A percentile compares a stretch with the other conserved stretches of the same genome.
Conservation (phyloP, 64 coral and sea anemone species). For the Anthopleura sola region DNA sequence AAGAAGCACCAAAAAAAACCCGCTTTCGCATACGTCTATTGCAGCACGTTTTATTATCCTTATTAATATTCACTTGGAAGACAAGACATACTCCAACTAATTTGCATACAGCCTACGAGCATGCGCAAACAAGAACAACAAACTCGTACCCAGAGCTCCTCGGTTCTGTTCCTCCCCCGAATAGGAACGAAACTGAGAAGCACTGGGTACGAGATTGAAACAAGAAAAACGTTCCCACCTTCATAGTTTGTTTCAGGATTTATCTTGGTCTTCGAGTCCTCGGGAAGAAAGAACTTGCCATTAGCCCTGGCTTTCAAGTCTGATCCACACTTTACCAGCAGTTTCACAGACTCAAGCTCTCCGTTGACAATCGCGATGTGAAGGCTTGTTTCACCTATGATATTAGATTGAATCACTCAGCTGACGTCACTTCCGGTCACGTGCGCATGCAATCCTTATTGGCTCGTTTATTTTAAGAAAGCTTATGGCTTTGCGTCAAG, state of each 20-base stretch:
- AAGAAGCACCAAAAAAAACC: too few relatives aligned
- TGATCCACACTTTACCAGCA: slow-evolving; percentile 31
- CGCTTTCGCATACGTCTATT: too few relatives aligned
- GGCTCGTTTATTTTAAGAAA: too few relatives aligned
- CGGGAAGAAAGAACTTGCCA: slow-evolving; percentile 77
- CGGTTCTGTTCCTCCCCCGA: too few relatives aligned
- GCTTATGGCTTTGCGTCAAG: too few relatives aligned
- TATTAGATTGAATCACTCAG: background rate
- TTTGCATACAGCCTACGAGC: too few relatives aligned
- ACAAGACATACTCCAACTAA: too few relatives aligned
- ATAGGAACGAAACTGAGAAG: background rate
- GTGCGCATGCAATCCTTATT: background rate
- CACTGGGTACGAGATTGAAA: background rate
- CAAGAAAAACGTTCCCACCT: slow-evolving; percentile 16
- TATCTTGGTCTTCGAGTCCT: slow-evolving; percentile 64
- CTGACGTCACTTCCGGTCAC: slow-evolving; percentile 1
- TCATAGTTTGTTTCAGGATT: slow-evolving; percentile 55
- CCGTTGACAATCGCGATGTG: slow-evolving; percentile 75
- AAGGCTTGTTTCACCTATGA: slow-evolving; percentile 68
- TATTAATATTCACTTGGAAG: too few relatives aligned
- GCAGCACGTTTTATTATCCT: too few relatives aligned
- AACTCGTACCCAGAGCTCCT: too few relatives aligned
- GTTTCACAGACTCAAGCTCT: slow-evolving; percentile 61
- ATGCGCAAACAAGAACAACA: too few relatives aligned
- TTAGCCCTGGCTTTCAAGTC: slow-evolving; percentile 65